Evolutionary conservation across 2,113 vertebrate genomes (phyloP).

Genomic region (Paedocypris sp.): DNA sequence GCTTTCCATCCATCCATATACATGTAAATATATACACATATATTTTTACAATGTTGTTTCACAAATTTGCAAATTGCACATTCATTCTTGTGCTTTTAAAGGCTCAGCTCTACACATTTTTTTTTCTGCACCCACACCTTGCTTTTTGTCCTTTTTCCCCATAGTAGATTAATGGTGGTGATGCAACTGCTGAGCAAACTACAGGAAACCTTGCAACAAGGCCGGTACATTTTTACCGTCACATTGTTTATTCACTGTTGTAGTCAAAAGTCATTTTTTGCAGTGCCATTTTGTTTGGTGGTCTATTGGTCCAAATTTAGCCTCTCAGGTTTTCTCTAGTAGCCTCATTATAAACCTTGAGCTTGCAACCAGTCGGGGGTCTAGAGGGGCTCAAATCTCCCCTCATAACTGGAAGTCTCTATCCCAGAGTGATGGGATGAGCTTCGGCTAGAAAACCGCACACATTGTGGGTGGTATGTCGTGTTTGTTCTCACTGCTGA

Average conservation of each 20-base stretch:
- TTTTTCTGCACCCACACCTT: background rate
- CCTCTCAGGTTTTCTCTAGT: constrained; percentile 16
- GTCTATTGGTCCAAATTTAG: constrained; percentile 17
- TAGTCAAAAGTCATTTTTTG: background rate
- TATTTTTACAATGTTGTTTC: background rate
- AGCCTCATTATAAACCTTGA: constrained; percentile 27
- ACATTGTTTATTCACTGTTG: background rate
- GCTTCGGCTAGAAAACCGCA: background rate
- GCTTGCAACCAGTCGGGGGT: constrained; percentile 1
- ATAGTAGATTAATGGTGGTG: background rate
- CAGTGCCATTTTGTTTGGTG: background rate
- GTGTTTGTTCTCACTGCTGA: background rate
- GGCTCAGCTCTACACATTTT: background rate
- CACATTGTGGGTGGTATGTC: background rate
- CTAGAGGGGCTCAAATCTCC: background rate
- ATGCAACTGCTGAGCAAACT: constrained; percentile 10
- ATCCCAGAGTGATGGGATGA: background rate
- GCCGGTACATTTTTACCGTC: background rate
- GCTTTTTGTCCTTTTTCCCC: background rate
- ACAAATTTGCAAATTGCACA: background rate
- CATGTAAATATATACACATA: background rate
- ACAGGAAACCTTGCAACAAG: background rate
- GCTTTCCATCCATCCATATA: too few relatives aligned
- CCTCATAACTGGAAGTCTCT: constrained; percentile 17
- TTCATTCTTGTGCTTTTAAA: background rate